These are phyloP conservation scores for Oceanites oceanicus DNA, from an alignment of 2,113 vertebrate genomes.

Conservation along the genomic window DNA sequence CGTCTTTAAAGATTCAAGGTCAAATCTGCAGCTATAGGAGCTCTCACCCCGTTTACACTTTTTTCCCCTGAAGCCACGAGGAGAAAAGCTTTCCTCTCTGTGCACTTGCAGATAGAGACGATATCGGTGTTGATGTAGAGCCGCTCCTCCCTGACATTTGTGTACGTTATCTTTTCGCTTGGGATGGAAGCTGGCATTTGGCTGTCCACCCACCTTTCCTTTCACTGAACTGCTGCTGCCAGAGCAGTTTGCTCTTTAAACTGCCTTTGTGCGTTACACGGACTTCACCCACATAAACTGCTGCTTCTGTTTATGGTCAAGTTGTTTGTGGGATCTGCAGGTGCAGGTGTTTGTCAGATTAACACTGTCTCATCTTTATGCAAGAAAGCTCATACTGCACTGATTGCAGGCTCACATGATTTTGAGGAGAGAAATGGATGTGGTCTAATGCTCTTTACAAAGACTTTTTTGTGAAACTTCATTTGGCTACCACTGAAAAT, in stretches of 20 bases:
- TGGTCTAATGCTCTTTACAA: neutral
- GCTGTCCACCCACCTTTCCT: neutral
- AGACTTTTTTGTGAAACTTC: neutral
- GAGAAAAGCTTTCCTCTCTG: neutral
- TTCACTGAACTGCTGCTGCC: neutral
- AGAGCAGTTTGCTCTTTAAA: neutral
- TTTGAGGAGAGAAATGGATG: neutral
- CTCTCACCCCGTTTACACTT: neutral
- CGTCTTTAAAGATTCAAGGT: neutral
- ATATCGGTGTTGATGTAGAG: neutral
- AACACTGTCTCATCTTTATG: slow-evolving; percentile 13
- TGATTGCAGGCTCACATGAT: neutral
- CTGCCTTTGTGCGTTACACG: neutral
- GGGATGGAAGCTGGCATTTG: neutral
- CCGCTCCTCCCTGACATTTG: neutral
- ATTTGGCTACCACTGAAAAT: neutral
- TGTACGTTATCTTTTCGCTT: neutral
- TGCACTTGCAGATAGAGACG: neutral
- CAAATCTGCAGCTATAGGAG: neutral
- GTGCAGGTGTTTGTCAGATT: neutral
- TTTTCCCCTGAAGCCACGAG: fast-evolving
- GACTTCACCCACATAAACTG: neutral
- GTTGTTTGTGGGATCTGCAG: slow-evolving; percentile 6
- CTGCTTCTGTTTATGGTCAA: neutral
- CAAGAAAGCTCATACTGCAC: neutral